Base-by-base conservation (phyloP, 2,888 invertebrate genomes). In the Deroplatys truncata region DNA sequence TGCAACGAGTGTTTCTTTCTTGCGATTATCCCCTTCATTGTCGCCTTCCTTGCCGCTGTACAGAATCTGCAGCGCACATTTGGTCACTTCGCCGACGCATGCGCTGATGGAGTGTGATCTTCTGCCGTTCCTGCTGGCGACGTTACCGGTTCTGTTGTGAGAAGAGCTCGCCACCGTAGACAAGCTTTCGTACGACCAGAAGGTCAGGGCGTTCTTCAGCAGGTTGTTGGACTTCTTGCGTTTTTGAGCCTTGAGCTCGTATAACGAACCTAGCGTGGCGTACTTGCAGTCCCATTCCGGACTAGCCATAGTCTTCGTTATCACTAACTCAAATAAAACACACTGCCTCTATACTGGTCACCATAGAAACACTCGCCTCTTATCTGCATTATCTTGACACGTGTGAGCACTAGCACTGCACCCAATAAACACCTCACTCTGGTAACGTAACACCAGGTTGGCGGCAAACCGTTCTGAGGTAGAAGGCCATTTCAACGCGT, bases 1-100 rank as follows among this genome's bases (percentile, higher is more conserved):
- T 20, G 56, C 56, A 16, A 72, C 56, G 56, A 72, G 20, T 25
- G 56, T 20, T 20, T 20, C 20, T 20, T 72, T 72, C 25, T 72
- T 72, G 20, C 20, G 20, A 5, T 72, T 72, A 20, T 20, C 56
- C 16, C 7, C 25, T 25, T 88, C 84, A 83, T 89, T 85, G 56
- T 43, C 84, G 83, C 87, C 83, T 31, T 87, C 85, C 43, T 85
- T 43, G 56, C 88, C 88, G 72, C 89, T 89, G 84, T 90, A 91
- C 28, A 92, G 88, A 25, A 92, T 91, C 85, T 91, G 90, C 89
- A 92, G 85, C 7, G 92, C 92, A 88, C 91, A 91, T 84, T 90
- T 90, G 7, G 91, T 91, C 84, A 90, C 91, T 89, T 91, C 90
- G 84, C 90, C 72, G 82, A 91, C 91, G 84, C 91, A 91, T 85